Evolutionary conservation across 1,140 invertebrate genomes (phyloP), one percentile per base, ranked within the genome.

Genomic region (Drosophila obscura): DNA sequence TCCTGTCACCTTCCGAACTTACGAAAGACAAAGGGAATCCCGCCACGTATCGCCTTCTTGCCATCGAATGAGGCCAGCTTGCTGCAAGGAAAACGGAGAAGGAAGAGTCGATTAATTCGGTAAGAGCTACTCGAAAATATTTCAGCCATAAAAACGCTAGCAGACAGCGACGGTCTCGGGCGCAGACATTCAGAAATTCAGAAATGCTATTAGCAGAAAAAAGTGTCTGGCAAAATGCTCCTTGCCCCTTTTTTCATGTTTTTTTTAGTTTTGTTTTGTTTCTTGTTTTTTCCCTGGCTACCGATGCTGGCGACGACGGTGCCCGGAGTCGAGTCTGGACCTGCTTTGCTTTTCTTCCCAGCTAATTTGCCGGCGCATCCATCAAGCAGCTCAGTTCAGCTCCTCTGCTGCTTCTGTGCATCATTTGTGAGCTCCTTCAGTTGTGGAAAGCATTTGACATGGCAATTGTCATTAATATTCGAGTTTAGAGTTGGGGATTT

Each of bases 11-110:
- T 7, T 45, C 22, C 24, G 49, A 92, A 97, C 97, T 98, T 95
- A 98, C 97, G 97, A 93, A 98, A 99, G 74, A 99, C 96, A 92
- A 99, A 96, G 65, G 97, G 97, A 92, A 98, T 97, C 89, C 97
- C 97, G 89, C 97, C 97, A 91, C 97, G 94, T 92, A 98, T 99
- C 35, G 97, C 96, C 92, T 98, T 97, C 92, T 98, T 98, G 58
- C 97, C 97, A 94, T 98, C 97, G 93, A 99, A 98, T 31, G 98
- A 95, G 39, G 97, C 96, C 93, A 98, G 96, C 93, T 98, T 97
- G 92, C 97, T 96, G 93, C 77, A 95, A 95, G 83, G 81, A 92
- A 92, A 19, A 19, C 19, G 19, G 53, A 67, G 43, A 67, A 51
- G 56, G 19, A 57, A 52, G 65, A 63, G 63, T 69, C 57, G 91